Evolutionary conservation across 2,113 vertebrate species (phyloP), one percentile per base, ranked within the genome.

Genomic region (Morone chrysops): DNA sequence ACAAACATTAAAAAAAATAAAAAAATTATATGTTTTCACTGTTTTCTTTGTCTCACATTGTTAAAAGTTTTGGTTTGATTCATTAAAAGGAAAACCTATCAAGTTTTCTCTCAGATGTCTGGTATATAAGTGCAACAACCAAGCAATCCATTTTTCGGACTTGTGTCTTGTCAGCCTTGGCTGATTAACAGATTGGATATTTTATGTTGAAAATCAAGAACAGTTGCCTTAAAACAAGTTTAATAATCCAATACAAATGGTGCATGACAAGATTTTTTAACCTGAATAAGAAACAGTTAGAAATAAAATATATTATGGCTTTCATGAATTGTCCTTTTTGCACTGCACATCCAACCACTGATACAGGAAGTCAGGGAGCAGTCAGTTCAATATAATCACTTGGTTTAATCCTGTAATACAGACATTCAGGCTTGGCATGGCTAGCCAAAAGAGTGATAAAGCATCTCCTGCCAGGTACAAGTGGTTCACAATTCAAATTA

Each of bases 381-480:
- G 47, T 67, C 57, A 53, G 47, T 78, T 70, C 76, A 20, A 60
- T 72, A 20, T 53, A 22, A 81, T 61, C 78, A 14, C 47, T 62
- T 57, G 75, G 6, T 45, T 87, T 67, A 83, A 77, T 80, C 54
- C 77, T 70, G 8, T 22, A 69, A 68, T 13, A 59, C 31, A 47
- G 17, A 70, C n/a, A 36, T 53, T 9, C 20, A 25, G 36, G 8
- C 25, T 63, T 69, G 50, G 51, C 48, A 76, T 38, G 25, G 38
- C 41, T 9, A 12, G 2, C 51, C 38, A 50, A 50, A 65, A 65
- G 50, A 59, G 11, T 22, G 18, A 53, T 43, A 36, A 16, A 72
- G 17, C 4, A 8, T 78, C 47, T 51, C 22, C 25, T 75, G 45
- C 22, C 41, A n/a, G 53, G 20, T 36, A 57, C 10, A 18, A 48